Evolutionary conservation across 2,113 vertebrate species (phyloP).

Genomic region (Cottus gobio): DNA sequence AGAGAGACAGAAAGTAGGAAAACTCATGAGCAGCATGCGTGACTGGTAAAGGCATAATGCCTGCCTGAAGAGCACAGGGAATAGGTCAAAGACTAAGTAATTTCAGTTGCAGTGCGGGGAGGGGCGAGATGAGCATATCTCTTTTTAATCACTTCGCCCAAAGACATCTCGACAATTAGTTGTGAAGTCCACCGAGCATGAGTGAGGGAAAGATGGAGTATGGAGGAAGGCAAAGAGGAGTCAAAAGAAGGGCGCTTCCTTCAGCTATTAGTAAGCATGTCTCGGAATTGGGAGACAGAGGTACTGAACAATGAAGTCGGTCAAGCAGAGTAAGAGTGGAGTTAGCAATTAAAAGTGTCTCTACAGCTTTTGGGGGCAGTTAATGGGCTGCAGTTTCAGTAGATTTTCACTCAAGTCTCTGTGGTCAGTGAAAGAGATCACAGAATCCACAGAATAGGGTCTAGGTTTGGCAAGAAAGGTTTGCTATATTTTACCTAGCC

Average conservation of each 20-base stretch:
- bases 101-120: constrained; percentile 36
- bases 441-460: too few relatives aligned
- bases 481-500: neutral
- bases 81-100: constrained; percentile 52
- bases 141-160: constrained; percentile 61
- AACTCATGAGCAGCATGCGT: constrained; percentile 20
- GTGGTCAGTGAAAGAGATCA: neutral
- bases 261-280: constrained; percentile 11
- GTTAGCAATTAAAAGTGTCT: constrained; percentile 27
- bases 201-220: constrained; percentile 26
- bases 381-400: neutral
- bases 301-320: constrained; percentile 2
- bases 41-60: constrained; percentile 17
- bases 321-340: neutral
- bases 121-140: constrained; percentile 30
- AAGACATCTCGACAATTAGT: constrained; percentile 56
- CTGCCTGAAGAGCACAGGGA: constrained; percentile 38
- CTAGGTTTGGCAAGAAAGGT: neutral
- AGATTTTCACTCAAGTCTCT: neutral
- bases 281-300: neutral
- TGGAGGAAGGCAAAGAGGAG: neutral
- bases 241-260: constrained; percentile 7
- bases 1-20: constrained; percentile 25
- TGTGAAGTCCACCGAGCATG: constrained; percentile 30
- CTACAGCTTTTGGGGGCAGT: neutral